These are phyloP conservation scores for Drosophila suboccidentalis DNA, from an alignment of 2,888 invertebrate species.

Conservation along the genomic window DNA sequence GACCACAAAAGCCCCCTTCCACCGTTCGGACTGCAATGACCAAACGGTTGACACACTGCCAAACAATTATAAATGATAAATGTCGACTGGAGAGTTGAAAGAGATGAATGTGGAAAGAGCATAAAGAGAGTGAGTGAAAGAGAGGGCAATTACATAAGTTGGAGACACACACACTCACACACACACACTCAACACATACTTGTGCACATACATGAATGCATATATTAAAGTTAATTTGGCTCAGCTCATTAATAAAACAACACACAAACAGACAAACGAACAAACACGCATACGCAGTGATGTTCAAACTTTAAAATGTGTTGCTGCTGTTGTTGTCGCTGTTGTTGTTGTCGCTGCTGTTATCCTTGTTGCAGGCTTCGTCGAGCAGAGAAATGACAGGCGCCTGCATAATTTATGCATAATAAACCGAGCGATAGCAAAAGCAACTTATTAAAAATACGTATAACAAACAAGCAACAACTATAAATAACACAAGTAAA, in stretches of 20 bases:
- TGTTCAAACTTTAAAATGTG: constrained; percentile 53
- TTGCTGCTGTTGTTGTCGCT: not conserved
- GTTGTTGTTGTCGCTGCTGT: constrained; percentile 5
- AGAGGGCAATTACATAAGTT: constrained; percentile 32
- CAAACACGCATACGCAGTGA: constrained; percentile 9
- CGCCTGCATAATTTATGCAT: constrained; percentile 75
- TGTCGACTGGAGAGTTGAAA: constrained; percentile 48
- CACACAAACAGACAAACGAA: constrained; percentile 3
- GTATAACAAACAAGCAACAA: constrained; percentile 64
- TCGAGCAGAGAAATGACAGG: constrained; percentile 37
- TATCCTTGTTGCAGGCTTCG: constrained; percentile 33
- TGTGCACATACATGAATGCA: constrained; percentile 23
- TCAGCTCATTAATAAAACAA: constrained; percentile 78
- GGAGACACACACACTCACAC: constrained; percentile 34
- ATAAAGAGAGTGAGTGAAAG: constrained; percentile 2
- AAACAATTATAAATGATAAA: constrained; percentile 81
- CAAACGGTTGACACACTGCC: constrained; percentile 57
- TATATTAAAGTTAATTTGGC: constrained; percentile 78
- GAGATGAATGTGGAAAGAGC: constrained; percentile 14
- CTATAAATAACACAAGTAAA: constrained; percentile 65
- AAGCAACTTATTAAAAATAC: constrained; percentile 75
- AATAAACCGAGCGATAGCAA: constrained; percentile 70
- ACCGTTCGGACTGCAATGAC: constrained; percentile 11
- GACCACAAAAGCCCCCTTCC: constrained; percentile 5
- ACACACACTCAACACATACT: constrained; percentile 34